Evolutionary conservation across 1,140 invertebrate species (phyloP), one percentile per base, ranked within the genome.

Genomic region (Eueides isabella): DNA sequence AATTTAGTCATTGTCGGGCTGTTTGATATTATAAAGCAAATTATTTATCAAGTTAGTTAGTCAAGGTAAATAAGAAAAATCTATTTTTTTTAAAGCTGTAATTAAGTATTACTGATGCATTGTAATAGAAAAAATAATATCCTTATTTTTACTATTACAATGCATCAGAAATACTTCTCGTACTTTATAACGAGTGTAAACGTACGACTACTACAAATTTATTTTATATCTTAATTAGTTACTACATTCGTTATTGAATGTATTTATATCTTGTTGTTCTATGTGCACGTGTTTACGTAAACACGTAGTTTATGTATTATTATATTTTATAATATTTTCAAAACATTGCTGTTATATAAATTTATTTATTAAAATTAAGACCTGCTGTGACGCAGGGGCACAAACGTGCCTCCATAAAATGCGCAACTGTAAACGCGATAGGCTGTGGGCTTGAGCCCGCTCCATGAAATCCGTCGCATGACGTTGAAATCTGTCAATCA

Each of bases 1-100:
- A 44, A 62, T 78, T 75, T 67, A 78, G 62, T 72, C 67, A 67
- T 38, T 23, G 48, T 55, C n/a, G n/a, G 16, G 48, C 48, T 26
- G 48, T 55, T 55, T 55, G 23, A 26, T 26, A 26, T 26, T 55
- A 55, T 28, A 30, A 70, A 41, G 61, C 30, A 63, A 2, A 63
- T 19, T 4, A 33, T 70, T 41, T 26, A 44, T 62, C 62, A 30
- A 33, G 16, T 38, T 38, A 61, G 48, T 44, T 33, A 35, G 30
- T 41, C n/a, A 35, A 55, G 9, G 19, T 26, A 55, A 55, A 26
- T 55, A 7, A 55, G 48, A 4, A 26, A 26, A 11, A 55, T 44
- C 23, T 1, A 26, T 11, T 11, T 23, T 12, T 4, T 55, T 55
- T 26, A 12, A 26, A 9, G 23, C 41, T 7, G 41, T 6, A 38